Percentiles rank a stretch among this genome's conserved stretches.
phyloP scores from a whole-genome alignment of 2,888 invertebrate species.

The Tineola bisselliella region DNA sequence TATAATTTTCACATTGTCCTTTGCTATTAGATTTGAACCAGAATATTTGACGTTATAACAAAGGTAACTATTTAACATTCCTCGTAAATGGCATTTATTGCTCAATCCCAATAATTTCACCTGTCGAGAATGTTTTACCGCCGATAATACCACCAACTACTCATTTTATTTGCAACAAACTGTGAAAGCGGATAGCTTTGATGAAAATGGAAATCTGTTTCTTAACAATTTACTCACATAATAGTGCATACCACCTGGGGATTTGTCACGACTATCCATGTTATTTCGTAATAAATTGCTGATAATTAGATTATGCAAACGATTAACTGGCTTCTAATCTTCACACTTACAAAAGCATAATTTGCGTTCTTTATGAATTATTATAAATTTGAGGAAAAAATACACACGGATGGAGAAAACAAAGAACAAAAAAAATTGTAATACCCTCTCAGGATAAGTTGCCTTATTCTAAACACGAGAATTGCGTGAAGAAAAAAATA shows the following conservation, averaged over 20 bases:
- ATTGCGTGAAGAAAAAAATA: too few relatives aligned
- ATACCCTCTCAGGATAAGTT: too few relatives aligned
- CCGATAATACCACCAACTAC: not conserved
- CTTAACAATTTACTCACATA: not conserved
- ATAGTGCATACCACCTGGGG: not conserved
- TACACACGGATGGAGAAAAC: too few relatives aligned
- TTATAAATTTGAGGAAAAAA: not conserved
- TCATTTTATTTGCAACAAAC: not conserved
- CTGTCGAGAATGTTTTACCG: not conserved
- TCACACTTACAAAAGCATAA: too few relatives aligned
- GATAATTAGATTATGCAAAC: not conserved
- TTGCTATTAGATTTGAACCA: not conserved
- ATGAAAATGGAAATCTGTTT: not conserved
- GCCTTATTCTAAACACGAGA: too few relatives aligned
- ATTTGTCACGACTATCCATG: not conserved
- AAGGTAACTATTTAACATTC: not conserved
- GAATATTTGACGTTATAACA: not conserved
- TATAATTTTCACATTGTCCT: not conserved
- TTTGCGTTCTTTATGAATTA: not conserved
- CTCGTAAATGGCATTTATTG: not conserved
- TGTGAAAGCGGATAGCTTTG: not conserved
- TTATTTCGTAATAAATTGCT: not conserved
- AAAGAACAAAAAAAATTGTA: too few relatives aligned
- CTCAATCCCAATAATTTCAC: not conserved
- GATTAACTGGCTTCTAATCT: not conserved